Conservation (phyloP, 2,888 invertebrate species). For the Drosophila recens region DNA sequence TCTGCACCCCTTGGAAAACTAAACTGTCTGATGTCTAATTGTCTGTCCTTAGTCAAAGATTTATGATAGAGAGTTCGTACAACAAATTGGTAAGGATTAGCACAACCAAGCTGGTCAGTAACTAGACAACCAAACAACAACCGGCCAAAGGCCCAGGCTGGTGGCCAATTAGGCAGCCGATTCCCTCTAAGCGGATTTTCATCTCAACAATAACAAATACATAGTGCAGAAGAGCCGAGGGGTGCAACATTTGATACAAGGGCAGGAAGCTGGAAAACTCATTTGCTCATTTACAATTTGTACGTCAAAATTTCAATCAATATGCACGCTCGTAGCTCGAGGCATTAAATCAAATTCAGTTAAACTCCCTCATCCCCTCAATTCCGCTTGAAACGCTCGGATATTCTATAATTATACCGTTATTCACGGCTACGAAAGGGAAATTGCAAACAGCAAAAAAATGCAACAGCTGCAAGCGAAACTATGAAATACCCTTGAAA, state of each 20-base stretch:
- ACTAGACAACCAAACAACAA: slow-evolving; percentile 24
- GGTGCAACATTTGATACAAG: slow-evolving; percentile 2
- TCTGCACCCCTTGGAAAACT: not conserved
- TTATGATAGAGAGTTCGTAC: slow-evolving; percentile 5
- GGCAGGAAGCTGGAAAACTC: slow-evolving; percentile 13
- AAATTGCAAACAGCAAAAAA: slow-evolving; percentile 32
- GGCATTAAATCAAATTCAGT: slow-evolving; percentile 63
- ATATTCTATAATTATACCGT: slow-evolving; percentile 56
- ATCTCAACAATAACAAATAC: slow-evolving; percentile 38
- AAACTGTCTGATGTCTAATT: slow-evolving; percentile 5
- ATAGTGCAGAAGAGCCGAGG: not conserved
- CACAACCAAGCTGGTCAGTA: slow-evolving; percentile 28
- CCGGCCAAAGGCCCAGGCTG: slow-evolving; percentile 7
- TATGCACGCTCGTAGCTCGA: slow-evolving; percentile 45
- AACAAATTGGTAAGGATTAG: slow-evolving; percentile 53
- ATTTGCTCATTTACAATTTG: slow-evolving; percentile 58
- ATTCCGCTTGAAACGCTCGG: slow-evolving; percentile 13
- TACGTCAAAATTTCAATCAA: slow-evolving; percentile 63
- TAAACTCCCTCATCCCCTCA: not conserved
- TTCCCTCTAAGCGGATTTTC: slow-evolving; percentile 50
- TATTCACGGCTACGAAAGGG: slow-evolving; percentile 40
- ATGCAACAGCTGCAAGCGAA: not conserved
- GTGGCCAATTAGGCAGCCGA: slow-evolving; percentile 48
- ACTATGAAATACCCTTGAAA: slow-evolving; percentile 28
- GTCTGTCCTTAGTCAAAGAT: slow-evolving; percentile 26